phyloP scores from a whole-genome alignment of 2,113 vertebrate species.

The Conger conger region DNA sequence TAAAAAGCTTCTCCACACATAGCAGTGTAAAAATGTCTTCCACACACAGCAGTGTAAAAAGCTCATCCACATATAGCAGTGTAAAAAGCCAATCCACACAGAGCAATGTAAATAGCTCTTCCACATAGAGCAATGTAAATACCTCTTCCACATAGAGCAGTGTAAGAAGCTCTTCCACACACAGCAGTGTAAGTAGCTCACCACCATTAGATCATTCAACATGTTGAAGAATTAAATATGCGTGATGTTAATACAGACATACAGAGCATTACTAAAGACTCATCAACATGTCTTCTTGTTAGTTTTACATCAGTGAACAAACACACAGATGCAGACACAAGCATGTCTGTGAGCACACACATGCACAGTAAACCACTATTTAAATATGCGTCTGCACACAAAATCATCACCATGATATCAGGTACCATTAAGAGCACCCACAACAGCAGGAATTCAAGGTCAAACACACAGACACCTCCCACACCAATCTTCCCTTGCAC shows the following conservation, averaged over 20 bases:
- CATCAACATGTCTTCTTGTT: not conserved
- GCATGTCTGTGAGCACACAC: not conserved
- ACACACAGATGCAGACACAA: not conserved
- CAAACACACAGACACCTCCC: not conserved
- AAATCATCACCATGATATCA: not conserved
- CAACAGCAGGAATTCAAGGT: not conserved
- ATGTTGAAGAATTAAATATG: not conserved
- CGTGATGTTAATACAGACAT: not conserved
- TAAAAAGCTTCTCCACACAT: slow-evolving; percentile 15
- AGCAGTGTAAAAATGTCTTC: no score
- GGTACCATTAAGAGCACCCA: not conserved
- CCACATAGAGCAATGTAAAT: slow-evolving; percentile 49
- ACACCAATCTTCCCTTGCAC: not conserved
- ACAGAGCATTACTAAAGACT: not conserved
- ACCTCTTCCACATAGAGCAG: no score
- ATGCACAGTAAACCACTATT: not conserved
- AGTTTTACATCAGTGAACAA: not conserved
- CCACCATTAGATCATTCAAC: no score
- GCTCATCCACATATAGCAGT: slow-evolving; percentile 1
- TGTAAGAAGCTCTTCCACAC: no score
- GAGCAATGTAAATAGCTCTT: slow-evolving; percentile 34
- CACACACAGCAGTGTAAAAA: no score
- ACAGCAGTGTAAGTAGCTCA: slow-evolving; percentile 36
- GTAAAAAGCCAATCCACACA: no score
- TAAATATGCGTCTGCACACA: not conserved